Evolutionary conservation across 2,113 vertebrate genomes (phyloP).

Genomic region (Alaudala cheleensis): DNA sequence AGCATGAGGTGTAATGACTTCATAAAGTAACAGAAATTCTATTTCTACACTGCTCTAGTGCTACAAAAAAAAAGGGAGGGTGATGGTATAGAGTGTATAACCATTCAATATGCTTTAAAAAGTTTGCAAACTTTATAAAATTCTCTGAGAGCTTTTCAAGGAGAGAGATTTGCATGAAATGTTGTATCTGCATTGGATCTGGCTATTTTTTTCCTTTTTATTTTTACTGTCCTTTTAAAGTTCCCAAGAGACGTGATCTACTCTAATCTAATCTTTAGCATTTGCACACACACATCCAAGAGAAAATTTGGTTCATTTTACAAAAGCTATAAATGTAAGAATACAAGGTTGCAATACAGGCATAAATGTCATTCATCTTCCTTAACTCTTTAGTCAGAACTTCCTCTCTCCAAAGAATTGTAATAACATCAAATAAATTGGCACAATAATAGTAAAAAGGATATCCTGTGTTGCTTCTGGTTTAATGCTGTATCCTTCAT

Average conservation of each 20-base stretch:
- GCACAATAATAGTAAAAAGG: constrained; percentile 72
- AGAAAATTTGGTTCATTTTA: not conserved
- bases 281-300: not conserved
- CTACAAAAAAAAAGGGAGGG: not conserved
- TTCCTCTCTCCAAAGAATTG: not conserved
- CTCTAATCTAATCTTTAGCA: not conserved
- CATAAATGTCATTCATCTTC: not conserved
- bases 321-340: not conserved
- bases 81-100: not conserved
- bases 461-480: constrained; percentile 92
- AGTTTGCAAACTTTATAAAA: not conserved
- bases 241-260: not conserved
- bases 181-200: not conserved
- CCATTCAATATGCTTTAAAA: not conserved
- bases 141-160: not conserved
- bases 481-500: constrained; percentile 95
- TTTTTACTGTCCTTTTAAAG: not conserved
- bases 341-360: not conserved
- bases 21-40: not conserved
- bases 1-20: not conserved
- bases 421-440: not conserved
- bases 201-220: not conserved
- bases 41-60: not conserved
- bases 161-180: not conserved
- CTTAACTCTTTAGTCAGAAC: not conserved